Evolutionary conservation across 2,797 vertebrate species (phyloP), one percentile per base, ranked within the genome.

Genomic region (Sebastes cheni): DNA sequence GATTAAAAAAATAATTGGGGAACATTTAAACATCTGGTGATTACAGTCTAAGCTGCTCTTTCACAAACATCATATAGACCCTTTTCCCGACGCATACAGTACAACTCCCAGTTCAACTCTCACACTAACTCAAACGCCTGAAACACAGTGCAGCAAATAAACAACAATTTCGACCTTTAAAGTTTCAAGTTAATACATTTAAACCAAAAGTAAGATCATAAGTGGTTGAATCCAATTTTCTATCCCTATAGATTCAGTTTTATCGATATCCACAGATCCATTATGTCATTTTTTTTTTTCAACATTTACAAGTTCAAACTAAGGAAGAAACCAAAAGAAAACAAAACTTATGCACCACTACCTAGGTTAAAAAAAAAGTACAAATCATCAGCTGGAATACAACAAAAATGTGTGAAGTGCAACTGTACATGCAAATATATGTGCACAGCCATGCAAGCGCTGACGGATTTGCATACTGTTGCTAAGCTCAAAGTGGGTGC

Each of bases 351-450:
- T 22, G 23, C 39, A 77, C 13, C 32, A 30, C 13, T 22, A 42
- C 18, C 30, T 6, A 20, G n/a, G 23, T 77, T 27, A 27, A 62
- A 46, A 56, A 59, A n/a, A 20, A 46, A 62, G 5, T 16, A 42
- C 13, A 56, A n/a, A 36, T 72, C 23, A 60, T 25, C 5, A 6
- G 7, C 22, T 60, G 25, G 25, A 82, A 69, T 16, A 42, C 29
- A 36, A 14, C 20, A 32, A 32, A 71, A 55, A 72, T 2, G 8
- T 25, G 32, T 59, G 11, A 64, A 36, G 23, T 61, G 67, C 27
- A 69, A 23, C 61, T 59, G 13, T 50, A 69, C 23, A 75, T 85
- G 74, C 75, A 84, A 70, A 78, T 73, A 13, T 13, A 65, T 67
- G 29, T 73, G 22, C 6, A 30, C n/a, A 77, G 67, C 54, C 66